Percentiles rank a stretch among this genome's conserved stretches.
These are phyloP conservation scores for Pristionchus entomophagus DNA, from an alignment of 2,888 invertebrate species.

Conservation along the genomic window DNA sequence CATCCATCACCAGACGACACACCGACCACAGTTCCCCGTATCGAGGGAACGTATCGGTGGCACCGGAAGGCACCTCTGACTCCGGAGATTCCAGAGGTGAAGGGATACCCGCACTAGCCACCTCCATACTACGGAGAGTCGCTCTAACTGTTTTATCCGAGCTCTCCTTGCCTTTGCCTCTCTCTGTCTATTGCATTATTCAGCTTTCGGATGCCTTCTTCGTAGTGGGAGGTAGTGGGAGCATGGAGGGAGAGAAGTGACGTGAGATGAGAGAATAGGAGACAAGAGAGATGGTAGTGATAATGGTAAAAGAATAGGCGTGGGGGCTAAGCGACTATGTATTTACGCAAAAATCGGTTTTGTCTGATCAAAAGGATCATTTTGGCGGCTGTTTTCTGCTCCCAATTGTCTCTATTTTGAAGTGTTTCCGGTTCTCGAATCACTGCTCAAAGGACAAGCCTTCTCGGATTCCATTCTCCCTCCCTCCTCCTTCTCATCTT, in stretches of 20 bases:
- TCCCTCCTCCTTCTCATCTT: slow-evolving; percentile 23
- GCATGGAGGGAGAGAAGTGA: not conserved
- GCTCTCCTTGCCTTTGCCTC: not conserved
- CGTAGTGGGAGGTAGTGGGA: not conserved
- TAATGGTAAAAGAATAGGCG: no score
- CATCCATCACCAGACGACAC: not conserved
- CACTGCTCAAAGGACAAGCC: not conserved
- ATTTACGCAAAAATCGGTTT: no score
- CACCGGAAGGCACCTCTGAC: no score
- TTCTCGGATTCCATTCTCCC: not conserved
- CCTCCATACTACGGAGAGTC: slow-evolving; percentile 1
- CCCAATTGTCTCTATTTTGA: not conserved
- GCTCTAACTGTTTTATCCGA: slow-evolving; percentile 23
- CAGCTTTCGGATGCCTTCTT: not conserved
- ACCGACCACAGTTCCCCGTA: slow-evolving; percentile 31
- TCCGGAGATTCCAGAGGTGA: no score
- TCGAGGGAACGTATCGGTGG: not conserved
- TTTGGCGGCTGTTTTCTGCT: not conserved
- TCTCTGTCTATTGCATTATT: slow-evolving; percentile 20
- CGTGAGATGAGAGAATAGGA: not conserved
- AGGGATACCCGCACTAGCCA: not conserved
- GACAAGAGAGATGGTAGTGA: not conserved
- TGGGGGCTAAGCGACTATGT: no score
- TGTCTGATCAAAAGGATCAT: no score
- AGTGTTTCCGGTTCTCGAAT: not conserved